These are phyloP conservation scores for Hydrotaea diabolus DNA, from an alignment of 2,888 invertebrate genomes.

Conservation along the genomic window DNA sequence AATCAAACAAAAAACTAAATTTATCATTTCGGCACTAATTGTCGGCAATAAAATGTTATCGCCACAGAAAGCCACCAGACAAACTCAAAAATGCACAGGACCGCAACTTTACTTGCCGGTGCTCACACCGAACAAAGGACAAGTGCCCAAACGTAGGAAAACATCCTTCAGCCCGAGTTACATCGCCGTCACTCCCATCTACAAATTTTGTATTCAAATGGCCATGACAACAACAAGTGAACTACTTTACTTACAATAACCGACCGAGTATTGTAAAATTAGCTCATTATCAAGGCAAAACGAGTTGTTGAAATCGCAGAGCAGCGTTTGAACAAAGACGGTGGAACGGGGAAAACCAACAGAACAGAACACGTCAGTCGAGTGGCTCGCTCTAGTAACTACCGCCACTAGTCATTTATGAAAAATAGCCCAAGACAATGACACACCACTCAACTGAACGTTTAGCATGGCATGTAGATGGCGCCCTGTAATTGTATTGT, in stretches of 20 bases:
- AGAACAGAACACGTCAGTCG: not conserved
- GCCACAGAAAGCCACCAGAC: too few species aligned
- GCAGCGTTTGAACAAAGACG: too few species aligned
- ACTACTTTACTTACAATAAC: not conserved
- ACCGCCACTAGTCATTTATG: not conserved
- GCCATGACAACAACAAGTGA: not conserved
- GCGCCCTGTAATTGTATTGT: not conserved
- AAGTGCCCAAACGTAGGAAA: not conserved
- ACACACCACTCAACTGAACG: not conserved
- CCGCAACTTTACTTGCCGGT: too few species aligned
- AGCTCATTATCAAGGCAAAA: slow-evolving; percentile 22
- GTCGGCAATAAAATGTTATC: too few species aligned
- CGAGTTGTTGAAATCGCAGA: too few species aligned
- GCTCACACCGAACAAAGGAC: too few species aligned
- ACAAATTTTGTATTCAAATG: not conserved
- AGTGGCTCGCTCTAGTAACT: not conserved
- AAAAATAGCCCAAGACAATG: not conserved
- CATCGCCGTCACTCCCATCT: not conserved
- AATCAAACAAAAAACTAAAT: too few species aligned
- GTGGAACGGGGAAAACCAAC: not conserved
- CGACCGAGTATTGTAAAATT: not conserved
- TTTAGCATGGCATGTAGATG: not conserved
- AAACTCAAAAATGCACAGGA: too few species aligned
- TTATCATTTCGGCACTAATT: too few species aligned
- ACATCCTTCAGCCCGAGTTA: not conserved